phyloP scores from a whole-genome alignment of 2,113 vertebrate genomes.

The Calonectris borealis region DNA sequence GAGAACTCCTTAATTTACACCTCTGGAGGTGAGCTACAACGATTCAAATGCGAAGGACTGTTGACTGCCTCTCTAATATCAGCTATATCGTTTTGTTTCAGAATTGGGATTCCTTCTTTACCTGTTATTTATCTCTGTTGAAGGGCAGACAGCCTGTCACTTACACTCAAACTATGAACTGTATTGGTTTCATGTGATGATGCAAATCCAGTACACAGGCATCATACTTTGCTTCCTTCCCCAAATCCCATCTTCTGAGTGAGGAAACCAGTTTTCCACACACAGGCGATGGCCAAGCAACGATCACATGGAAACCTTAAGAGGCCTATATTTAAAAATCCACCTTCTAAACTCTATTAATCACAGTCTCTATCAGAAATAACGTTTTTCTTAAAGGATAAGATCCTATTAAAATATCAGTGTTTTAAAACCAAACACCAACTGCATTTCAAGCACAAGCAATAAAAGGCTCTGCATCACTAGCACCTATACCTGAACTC shows the following conservation, averaged over 20 bases:
- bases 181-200: neutral
- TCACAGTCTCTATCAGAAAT: neutral
- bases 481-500: neutral
- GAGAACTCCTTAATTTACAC: constrained; percentile 3
- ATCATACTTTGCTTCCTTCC: neutral
- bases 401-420: neutral
- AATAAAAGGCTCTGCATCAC: neutral
- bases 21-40: neutral
- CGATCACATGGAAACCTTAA: neutral
- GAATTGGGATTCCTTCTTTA: neutral
- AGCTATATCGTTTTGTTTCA: neutral
- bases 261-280: neutral
- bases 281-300: neutral
- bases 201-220: neutral
- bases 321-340: neutral
- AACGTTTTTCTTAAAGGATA: neutral
- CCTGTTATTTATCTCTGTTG: neutral
- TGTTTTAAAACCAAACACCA: neutral
- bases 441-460: neutral
- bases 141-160: neutral
- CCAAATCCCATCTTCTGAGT: neutral
- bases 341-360: neutral
- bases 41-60: neutral
- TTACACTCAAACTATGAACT: neutral
- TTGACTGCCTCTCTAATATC: neutral